phyloP scores from a whole-genome alignment of 2,113 vertebrate genomes.

The Circaetus cinerascens region DNA sequence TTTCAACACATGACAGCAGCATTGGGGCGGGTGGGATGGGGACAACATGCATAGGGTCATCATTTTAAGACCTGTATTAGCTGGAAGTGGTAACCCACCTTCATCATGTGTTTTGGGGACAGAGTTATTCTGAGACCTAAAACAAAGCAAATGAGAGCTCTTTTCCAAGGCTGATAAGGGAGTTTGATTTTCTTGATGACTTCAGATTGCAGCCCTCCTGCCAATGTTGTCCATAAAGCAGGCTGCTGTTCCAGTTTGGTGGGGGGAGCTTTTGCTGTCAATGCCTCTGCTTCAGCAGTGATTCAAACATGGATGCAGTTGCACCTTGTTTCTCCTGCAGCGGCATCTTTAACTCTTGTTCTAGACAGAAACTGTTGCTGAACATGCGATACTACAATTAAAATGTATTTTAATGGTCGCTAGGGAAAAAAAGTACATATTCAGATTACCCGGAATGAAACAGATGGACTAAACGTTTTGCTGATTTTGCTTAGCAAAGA shows the following conservation, averaged over 20 bases:
- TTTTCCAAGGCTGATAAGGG: background rate
- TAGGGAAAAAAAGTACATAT: background rate
- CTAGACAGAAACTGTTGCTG: background rate
- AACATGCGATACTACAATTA: background rate
- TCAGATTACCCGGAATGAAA: background rate
- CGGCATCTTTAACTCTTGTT: background rate
- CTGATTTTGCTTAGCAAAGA: constrained; percentile 10
- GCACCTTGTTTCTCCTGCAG: background rate
- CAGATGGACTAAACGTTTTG: background rate
- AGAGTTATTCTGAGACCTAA: background rate
- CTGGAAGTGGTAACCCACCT: background rate
- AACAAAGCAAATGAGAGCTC: background rate
- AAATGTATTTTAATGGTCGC: background rate
- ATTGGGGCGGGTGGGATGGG: accelerated
- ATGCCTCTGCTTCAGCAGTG: background rate
- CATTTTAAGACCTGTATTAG: background rate
- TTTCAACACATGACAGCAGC: background rate
- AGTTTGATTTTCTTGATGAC: background rate
- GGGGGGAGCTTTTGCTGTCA: background rate
- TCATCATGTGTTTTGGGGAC: background rate
- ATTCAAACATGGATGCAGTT: background rate
- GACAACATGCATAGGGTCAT: background rate
- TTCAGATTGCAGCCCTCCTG: background rate
- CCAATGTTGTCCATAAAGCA: background rate
- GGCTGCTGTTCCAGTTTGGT: background rate